Conservation (phyloP, 2,888 invertebrate genomes). For the Rhamnusium bicolor region DNA sequence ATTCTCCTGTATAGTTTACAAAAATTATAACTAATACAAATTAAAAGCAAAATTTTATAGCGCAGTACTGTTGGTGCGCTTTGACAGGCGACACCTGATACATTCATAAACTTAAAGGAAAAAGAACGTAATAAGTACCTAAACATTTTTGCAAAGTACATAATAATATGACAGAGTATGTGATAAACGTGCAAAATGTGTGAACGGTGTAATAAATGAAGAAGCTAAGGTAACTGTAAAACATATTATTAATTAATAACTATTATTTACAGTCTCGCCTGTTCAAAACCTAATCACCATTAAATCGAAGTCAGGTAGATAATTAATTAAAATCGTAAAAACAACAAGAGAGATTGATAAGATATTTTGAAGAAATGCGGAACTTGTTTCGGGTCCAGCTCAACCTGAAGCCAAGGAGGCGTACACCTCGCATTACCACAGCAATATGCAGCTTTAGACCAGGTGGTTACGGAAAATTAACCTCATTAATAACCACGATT, state of each 20-base stretch:
- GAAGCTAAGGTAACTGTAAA: conserved; percentile 18
- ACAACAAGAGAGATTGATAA: conserved; percentile 52
- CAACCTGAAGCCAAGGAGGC: conserved; percentile 42
- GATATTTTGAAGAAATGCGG: conserved; percentile 57
- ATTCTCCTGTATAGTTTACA: no score
- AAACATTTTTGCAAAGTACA: conserved; percentile 18
- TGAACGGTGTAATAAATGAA: conserved; percentile 19
- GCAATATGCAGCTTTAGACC: conserved; percentile 39
- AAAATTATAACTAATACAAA: no score
- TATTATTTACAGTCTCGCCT: conserved; percentile 24
- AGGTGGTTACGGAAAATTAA: conserved; percentile 31
- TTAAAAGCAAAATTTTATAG: background rate
- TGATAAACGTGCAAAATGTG: conserved; percentile 19
- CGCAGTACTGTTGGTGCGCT: background rate
- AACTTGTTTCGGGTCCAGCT: conserved; percentile 55
- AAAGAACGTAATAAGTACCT: conserved; percentile 8
- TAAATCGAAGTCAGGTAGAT: conserved; percentile 49
- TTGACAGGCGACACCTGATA: conserved; percentile 2
- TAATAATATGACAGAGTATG: conserved; percentile 14
- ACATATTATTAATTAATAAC: conserved; percentile 22
- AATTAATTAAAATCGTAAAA: conserved; percentile 53
- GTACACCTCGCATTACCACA: conserved; percentile 44
- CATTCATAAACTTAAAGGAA: background rate
- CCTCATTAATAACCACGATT: background rate
- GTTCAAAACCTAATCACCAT: conserved; percentile 41